Percentiles rank a stretch among this genome's conserved stretches.
phyloP scores from a whole-genome alignment of 2,797 vertebrate species.

The Micropoecilia bifurca region DNA sequence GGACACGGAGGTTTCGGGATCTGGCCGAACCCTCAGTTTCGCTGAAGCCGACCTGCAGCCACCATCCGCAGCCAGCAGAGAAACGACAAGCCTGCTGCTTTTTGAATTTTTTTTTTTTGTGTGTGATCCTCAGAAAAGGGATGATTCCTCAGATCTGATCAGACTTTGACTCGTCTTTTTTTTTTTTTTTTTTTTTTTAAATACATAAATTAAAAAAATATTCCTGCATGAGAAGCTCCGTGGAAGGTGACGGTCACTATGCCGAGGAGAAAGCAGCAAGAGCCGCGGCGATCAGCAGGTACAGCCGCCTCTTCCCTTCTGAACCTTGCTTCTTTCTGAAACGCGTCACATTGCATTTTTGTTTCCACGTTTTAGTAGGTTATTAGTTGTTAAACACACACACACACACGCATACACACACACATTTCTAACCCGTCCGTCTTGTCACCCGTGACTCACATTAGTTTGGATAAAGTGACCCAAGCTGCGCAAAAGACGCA shows the following conservation, averaged over 20 bases:
- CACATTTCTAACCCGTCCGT: conserved; percentile 19
- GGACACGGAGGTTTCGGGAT: conserved; percentile 72
- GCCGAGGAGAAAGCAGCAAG: conserved; percentile 98
- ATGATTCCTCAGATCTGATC: conserved; percentile 77
- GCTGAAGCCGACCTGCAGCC: background rate
- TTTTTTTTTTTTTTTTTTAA: conserved; percentile 28
- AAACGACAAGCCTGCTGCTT: conserved; percentile 61
- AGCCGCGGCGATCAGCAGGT: conserved; percentile 96
- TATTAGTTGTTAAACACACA: conserved; percentile 19
- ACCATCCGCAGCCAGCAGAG: conserved; percentile 3
- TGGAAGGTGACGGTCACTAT: conserved; percentile 88
- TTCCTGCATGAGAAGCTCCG: conserved; percentile 91
- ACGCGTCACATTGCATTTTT: background rate
- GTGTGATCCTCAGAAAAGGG: conserved; percentile 60
- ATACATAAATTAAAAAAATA: conserved; percentile 41
- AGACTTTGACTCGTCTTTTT: conserved; percentile 44
- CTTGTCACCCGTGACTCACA: conserved; percentile 38
- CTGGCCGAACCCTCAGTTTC: conserved; percentile 58
- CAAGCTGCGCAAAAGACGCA: conserved; percentile 59
- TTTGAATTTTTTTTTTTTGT: conserved; percentile 42
- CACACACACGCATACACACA: too few species aligned
- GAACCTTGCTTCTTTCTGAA: conserved; percentile 21
- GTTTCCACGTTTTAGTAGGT: conserved; percentile 38
- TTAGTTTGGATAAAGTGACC: conserved; percentile 18
- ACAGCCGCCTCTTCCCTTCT: conserved; percentile 70